Base-by-base conservation (phyloP, 2,797 vertebrate genomes). In the Gymnoscopelus braueri region DNA sequence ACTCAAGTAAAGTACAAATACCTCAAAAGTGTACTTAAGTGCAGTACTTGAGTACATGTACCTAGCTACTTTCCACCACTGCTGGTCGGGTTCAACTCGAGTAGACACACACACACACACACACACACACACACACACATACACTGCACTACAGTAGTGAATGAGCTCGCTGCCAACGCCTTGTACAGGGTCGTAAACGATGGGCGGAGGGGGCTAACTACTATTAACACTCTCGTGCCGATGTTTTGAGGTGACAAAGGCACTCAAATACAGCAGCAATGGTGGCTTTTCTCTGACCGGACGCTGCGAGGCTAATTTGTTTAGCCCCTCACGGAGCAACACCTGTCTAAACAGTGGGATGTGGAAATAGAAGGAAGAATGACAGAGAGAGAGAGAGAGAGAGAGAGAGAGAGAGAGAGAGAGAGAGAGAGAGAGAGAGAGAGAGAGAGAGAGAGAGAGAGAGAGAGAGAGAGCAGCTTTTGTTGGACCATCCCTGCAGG, bases 341-440 rank as follows among this genome's bases (percentile, higher is more conserved):
- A 91, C 85, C 84, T 91, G 86, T 90, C 80, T 66, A 82, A 89
- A 87, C 84, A 89, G 13, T 77, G 65, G 79, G 77, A 84, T 81
- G 79, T 63, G 48, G 35, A 72, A 60, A 75, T 76, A 80, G 72
- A 62, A 13, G 67, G 26, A 53, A 24, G 65, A 65, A 61, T 56
- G 72, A 74, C 26, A 32, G 58, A 32, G 47, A 11, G n/a, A 59
- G n/a, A 32, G 58, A 26, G 58, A 60, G 0, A 29, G 13, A 19
- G 49, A 10, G 19, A 5, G 53, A 55, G n/a, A 48, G 44, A 62
- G 76, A 62, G 63, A 56, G 66, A 65, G 63, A 65, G 69, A 35
- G 63, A 10, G 5, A 19, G 19, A 19, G 19, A 19, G 19, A 19
- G 19, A 19, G 19, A 19, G 19, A 19, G 19, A 19, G 19, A 19